Evolutionary conservation across 2,888 invertebrate species (phyloP).

Genomic region (Theretra japonica): DNA sequence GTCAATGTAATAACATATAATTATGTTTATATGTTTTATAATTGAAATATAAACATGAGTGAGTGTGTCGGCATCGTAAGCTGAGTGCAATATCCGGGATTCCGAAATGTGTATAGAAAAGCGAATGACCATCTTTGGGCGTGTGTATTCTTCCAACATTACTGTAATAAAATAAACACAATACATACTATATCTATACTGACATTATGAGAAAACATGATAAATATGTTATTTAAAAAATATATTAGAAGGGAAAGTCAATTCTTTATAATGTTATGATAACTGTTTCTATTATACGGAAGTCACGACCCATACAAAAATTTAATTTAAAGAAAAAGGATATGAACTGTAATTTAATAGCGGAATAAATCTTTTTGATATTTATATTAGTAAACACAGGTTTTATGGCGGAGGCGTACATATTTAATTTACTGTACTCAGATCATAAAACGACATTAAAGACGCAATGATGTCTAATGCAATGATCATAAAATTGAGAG

Average conservation of each 20-base stretch:
- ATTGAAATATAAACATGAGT: neutral
- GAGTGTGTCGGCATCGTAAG: neutral
- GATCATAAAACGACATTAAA: slow-evolving; percentile 23
- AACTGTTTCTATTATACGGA: neutral
- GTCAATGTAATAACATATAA: slow-evolving; percentile 19
- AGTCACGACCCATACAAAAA: slow-evolving; percentile 8
- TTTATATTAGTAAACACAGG: slow-evolving; percentile 5
- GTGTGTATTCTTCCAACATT: too few relatives aligned
- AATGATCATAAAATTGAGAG: slow-evolving; percentile 33
- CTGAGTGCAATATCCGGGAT: neutral
- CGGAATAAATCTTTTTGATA: slow-evolving; percentile 19
- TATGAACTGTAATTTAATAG: slow-evolving; percentile 18
- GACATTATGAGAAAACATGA: too few relatives aligned
- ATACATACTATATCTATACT: too few relatives aligned
- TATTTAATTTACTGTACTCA: slow-evolving; percentile 24
- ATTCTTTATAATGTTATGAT: neutral
- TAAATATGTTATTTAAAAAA: too few relatives aligned
- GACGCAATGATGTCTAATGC: slow-evolving; percentile 32
- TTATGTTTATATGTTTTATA: slow-evolving; percentile 11
- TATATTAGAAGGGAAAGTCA: neutral
- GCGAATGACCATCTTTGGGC: too few relatives aligned
- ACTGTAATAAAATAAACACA: too few relatives aligned
- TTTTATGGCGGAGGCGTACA: slow-evolving; percentile 20
- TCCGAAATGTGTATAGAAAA: neutral
- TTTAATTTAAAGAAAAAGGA: slow-evolving; percentile 11